Base-by-base conservation (phyloP, 1,140 invertebrate species). In the Nasonia longicornis region DNA sequence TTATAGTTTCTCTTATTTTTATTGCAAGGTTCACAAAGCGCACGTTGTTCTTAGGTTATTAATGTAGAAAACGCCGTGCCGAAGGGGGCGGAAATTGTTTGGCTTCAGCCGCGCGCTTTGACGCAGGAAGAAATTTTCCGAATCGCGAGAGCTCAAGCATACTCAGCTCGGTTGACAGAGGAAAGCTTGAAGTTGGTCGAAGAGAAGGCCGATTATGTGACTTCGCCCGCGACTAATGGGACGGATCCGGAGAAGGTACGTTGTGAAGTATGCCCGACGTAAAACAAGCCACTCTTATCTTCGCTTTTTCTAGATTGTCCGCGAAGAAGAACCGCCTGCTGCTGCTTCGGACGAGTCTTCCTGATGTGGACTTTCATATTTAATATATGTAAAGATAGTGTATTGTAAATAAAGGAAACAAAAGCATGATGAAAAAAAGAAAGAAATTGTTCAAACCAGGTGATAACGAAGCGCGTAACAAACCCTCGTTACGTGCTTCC, bases 141-240 rank as follows among this genome's bases (percentile, higher is more conserved):
- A 16, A 16, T 80, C 4, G 72, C 73, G 4, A 2, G n/a, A 63
- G 79, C 79, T 8, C 79, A 80, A 58, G 14, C 80, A 2, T 77
- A 63, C 8, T 74, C 74, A 0, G 80, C 29, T 16, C 67, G 73
- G 11, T 11, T 80, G 16, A 74, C 79, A 14, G 70, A 45, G 20
- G 72, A 38, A 14, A 63, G 26, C 26, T 20, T 16, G 26, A 77
- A 66, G 45, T 45, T 20, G 63, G 20, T 6, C 35, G 64, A 42
- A 35, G 16, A 71, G 38, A 69, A 77, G 48, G 26, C 11, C n/a
- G 67, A 70, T 22, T 29, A 70, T 22, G 52, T 22, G 22, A 69
- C 45, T 48, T 38, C 16, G 1, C 1, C 66, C 16, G 16, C 31
- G 2, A 26, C 63, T 66, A 70, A 78, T 16, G 67, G 66, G 8